These are phyloP conservation scores for Machaerirhynchus nigripectus DNA, from an alignment of 2,113 vertebrate species.

Conservation along the genomic window DNA sequence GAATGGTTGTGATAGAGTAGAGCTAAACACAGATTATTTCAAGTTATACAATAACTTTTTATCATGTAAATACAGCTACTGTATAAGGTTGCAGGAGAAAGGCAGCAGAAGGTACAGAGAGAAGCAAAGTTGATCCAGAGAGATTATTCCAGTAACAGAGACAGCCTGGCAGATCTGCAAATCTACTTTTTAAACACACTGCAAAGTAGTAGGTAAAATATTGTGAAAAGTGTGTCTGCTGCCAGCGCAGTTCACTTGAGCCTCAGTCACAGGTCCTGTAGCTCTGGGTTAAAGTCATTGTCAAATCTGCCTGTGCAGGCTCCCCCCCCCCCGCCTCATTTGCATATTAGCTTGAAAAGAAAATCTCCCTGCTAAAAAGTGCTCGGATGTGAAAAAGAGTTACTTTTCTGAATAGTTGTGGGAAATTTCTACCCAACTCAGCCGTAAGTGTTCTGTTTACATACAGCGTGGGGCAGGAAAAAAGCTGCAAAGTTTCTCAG, in stretches of 20 bases:
- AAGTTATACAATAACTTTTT: neutral
- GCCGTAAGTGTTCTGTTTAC: constrained; percentile 47
- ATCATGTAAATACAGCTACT: neutral
- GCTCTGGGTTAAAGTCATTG: constrained; percentile 79
- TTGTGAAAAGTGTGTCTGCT: constrained; percentile 9
- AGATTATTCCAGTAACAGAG: constrained; percentile 59
- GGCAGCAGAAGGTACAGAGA: constrained; percentile 14
- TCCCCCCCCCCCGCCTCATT: constrained; percentile 75
- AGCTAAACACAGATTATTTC: neutral
- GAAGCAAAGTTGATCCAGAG: constrained; percentile 41
- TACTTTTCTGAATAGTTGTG: constrained; percentile 49
- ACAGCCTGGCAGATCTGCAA: constrained; percentile 40
- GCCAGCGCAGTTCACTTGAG: constrained; percentile 23
- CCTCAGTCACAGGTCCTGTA: constrained; percentile 51
- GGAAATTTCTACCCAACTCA: constrained; percentile 51
- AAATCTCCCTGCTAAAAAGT: constrained; percentile 79
- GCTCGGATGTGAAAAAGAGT: constrained; percentile 51
- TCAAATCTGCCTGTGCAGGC: constrained; percentile 72
- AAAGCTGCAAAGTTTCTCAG: constrained; percentile 86
- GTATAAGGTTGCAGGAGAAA: neutral
- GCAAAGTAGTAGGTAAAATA: constrained; percentile 51
- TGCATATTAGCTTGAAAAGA: constrained; percentile 90
- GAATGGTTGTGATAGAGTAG: neutral
- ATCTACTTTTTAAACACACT: constrained; percentile 45
- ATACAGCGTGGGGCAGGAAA: constrained; percentile 59